Evolutionary conservation across 2,113 vertebrate genomes (phyloP).

Genomic region (Mirza zaza): DNA sequence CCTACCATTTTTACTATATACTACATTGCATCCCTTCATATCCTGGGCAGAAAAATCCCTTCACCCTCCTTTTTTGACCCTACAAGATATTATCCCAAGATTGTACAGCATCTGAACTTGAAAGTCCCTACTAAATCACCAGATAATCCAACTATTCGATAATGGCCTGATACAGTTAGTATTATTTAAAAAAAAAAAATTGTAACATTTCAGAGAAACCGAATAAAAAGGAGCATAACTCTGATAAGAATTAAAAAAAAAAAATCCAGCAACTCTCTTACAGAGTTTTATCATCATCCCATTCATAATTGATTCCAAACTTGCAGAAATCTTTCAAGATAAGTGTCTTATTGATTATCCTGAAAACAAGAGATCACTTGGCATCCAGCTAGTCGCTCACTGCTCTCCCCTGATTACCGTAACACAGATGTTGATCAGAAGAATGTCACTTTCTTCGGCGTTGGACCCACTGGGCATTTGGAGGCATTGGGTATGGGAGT

Average conservation of each 20-base stretch:
- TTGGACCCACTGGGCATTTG: constrained; percentile 11
- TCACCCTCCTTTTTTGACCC: not conserved
- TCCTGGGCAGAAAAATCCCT: not conserved
- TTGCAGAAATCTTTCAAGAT: constrained; percentile 81
- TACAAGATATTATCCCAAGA: not conserved
- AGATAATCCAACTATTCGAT: not conserved
- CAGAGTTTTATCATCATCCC: constrained; percentile 78
- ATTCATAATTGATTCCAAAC: constrained; percentile 84
- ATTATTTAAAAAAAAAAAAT: not conserved
- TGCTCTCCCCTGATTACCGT: constrained; percentile 73
- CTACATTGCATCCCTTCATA: not conserved
- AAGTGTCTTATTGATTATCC: constrained; percentile 84
- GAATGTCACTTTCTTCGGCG: constrained; percentile 67
- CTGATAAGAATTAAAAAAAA: not conserved
- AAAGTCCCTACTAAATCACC: not conserved
- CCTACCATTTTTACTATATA: not conserved
- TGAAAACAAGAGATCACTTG: constrained; percentile 76
- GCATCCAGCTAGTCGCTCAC: constrained; percentile 58
- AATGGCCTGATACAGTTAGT: not conserved
- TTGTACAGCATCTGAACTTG: not conserved
- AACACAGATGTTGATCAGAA: constrained; percentile 73
- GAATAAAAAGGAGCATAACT: not conserved
- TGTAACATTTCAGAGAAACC: constrained; percentile 53
- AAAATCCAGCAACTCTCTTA: not conserved
- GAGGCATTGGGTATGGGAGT: constrained; percentile 6